These are phyloP conservation scores for Bombus pascuorum DNA, from an alignment of 1,140 invertebrate genomes.

Conservation along the genomic window DNA sequence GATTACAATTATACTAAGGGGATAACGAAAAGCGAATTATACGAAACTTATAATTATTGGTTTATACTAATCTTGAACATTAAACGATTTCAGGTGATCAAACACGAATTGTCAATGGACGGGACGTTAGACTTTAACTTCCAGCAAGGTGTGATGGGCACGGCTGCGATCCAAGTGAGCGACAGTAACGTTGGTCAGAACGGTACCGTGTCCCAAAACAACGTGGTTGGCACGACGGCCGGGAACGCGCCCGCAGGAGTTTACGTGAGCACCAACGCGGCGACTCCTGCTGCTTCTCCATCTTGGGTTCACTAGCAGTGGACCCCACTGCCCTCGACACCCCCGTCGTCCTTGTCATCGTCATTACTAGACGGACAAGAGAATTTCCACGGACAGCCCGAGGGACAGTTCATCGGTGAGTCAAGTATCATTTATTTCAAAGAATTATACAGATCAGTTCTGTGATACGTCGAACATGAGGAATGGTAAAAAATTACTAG, in stretches of 20 bases:
- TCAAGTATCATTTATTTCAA: constrained; percentile 25
- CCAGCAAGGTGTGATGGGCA: constrained; percentile 78
- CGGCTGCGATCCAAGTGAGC: constrained; percentile 68
- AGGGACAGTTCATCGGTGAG: constrained; percentile 75
- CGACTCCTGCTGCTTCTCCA: constrained; percentile 84
- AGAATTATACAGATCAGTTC: too few species aligned
- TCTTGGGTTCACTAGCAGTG: constrained; percentile 87
- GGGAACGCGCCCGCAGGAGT: constrained; percentile 72
- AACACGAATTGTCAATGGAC: constrained; percentile 95
- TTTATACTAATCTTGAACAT: too few species aligned
- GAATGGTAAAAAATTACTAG: too few species aligned
- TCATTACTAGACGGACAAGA: constrained; percentile 67
- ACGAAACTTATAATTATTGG: too few species aligned
- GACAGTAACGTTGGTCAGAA: constrained; percentile 69
- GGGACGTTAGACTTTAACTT: constrained; percentile 98
- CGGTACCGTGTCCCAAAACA: constrained; percentile 68
- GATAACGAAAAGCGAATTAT: too few species aligned
- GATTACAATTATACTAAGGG: neutral
- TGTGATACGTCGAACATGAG: too few species aligned
- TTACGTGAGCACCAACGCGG: constrained; percentile 80
- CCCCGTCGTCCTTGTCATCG: constrained; percentile 64
- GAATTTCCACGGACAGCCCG: constrained; percentile 66
- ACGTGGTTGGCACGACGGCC: constrained; percentile 62
- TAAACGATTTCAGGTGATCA: constrained; percentile 87
- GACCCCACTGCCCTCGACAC: constrained; percentile 74